phyloP scores from a whole-genome alignment of 1,140 invertebrate genomes.

The Telenomus remus region DNA sequence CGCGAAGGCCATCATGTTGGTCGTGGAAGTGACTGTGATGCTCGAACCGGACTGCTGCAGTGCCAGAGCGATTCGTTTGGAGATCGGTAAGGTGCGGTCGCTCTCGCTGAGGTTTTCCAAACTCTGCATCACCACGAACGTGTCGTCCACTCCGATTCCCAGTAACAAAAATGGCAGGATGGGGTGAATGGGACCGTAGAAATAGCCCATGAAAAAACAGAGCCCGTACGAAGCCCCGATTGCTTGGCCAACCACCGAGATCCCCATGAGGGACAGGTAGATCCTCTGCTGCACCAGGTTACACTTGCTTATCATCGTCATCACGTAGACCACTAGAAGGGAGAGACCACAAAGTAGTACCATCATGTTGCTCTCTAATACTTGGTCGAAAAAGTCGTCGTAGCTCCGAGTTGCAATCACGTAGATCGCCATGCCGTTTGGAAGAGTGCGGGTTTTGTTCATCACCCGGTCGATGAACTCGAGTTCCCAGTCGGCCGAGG shows the following conservation, averaged over 20 bases:
- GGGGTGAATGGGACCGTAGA: slow-evolving; percentile 77
- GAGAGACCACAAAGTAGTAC: slow-evolving; percentile 76
- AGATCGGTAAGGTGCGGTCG: slow-evolving; percentile 64
- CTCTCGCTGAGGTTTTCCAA: slow-evolving; percentile 63
- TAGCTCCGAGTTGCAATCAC: slow-evolving; percentile 70
- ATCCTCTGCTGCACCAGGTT: slow-evolving; percentile 76
- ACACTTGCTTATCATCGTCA: slow-evolving; percentile 77
- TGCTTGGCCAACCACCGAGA: slow-evolving; percentile 75
- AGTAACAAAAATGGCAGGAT: slow-evolving; percentile 78
- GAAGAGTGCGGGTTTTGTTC: slow-evolving; percentile 61
- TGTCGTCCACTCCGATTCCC: slow-evolving; percentile 77
- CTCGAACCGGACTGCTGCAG: slow-evolving; percentile 78
- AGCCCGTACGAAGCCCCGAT: slow-evolving; percentile 77
- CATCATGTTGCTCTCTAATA: slow-evolving; percentile 75
- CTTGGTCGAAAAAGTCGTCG: slow-evolving; percentile 67
- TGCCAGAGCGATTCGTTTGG: slow-evolving; percentile 71
- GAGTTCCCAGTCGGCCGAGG: slow-evolving; percentile 68
- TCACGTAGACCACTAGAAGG: slow-evolving; percentile 77
- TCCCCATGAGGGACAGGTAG: slow-evolving; percentile 75
- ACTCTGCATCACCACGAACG: slow-evolving; percentile 77
- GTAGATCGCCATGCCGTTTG: slow-evolving; percentile 68
- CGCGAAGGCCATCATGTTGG: slow-evolving; percentile 80
- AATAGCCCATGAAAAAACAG: slow-evolving; percentile 75
- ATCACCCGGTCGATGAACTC: slow-evolving; percentile 69
- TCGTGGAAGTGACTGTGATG: slow-evolving; percentile 82